Percentiles rank a stretch among this genome's conserved stretches.
These are phyloP conservation scores for Meganola albula DNA, from an alignment of 2,888 invertebrate species.

Conservation along the genomic window DNA sequence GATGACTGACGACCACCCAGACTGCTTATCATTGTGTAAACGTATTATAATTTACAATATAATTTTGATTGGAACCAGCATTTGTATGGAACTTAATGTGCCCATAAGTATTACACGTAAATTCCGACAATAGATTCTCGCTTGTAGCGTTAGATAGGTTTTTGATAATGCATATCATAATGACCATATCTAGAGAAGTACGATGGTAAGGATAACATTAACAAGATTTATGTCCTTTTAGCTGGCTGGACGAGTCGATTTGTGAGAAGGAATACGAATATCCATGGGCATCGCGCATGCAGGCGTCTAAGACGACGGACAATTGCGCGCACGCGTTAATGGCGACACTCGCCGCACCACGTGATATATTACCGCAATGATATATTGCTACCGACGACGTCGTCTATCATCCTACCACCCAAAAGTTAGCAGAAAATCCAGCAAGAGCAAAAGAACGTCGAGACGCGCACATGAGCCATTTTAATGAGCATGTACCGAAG, in stretches of 20 bases:
- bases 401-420: slow-evolving; percentile 76
- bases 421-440: slow-evolving; percentile 73
- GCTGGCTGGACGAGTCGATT: slow-evolving; percentile 69
- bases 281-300: slow-evolving; percentile 36
- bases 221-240: slow-evolving; percentile 71
- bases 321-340: slow-evolving; percentile 73
- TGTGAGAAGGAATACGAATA: slow-evolving; percentile 61
- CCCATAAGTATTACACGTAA: slow-evolving; percentile 28
- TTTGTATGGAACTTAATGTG: slow-evolving; percentile 44
- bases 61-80: slow-evolving; percentile 55
- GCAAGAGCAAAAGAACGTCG: slow-evolving; percentile 56
- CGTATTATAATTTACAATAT: slow-evolving; percentile 53
- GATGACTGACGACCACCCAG: slow-evolving; percentile 63
- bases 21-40: slow-evolving; percentile 40
- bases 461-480: slow-evolving; percentile 50
- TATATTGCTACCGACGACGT: slow-evolving; percentile 68
- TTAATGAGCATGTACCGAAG: slow-evolving; percentile 74
- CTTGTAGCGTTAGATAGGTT: slow-evolving; percentile 30
- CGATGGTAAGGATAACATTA: slow-evolving; percentile 70
- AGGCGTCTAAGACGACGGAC: slow-evolving; percentile 46
- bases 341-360: slow-evolving; percentile 73
- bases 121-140: slow-evolving; percentile 40
- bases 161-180: slow-evolving; percentile 46
- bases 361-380: slow-evolving; percentile 74
- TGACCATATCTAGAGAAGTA: slow-evolving; percentile 55